Percentiles rank a stretch among this genome's conserved stretches.
These are phyloP conservation scores for Congeria kusceri DNA, from an alignment of 2,888 invertebrate species.

Conservation along the genomic window DNA sequence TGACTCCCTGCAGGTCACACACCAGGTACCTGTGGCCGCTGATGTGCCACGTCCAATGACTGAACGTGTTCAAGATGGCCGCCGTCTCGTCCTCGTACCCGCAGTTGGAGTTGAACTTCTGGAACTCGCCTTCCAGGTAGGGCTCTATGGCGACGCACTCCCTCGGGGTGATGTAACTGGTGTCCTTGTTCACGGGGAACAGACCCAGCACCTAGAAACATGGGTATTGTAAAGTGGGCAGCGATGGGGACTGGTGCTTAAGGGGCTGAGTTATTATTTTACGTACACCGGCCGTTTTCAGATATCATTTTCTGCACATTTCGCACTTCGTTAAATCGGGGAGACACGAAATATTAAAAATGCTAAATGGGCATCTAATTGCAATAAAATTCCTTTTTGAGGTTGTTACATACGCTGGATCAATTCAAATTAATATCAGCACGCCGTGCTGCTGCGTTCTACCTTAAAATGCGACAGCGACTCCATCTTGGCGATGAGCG, in stretches of 20 bases:
- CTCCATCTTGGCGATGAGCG: conserved; percentile 61
- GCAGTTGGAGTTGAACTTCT: conserved; percentile 61
- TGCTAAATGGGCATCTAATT: too few relatives aligned
- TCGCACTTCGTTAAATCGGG: too few relatives aligned
- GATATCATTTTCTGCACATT: too few relatives aligned
- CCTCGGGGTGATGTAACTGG: conserved; percentile 42
- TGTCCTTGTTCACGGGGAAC: conserved; percentile 51
- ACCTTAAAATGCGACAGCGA: conserved; percentile 56
- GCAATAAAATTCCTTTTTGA: too few relatives aligned
- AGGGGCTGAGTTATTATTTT: too few relatives aligned
- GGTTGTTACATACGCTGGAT: too few relatives aligned
- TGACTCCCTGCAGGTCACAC: conserved; percentile 62
- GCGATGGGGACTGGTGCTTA: too few relatives aligned
- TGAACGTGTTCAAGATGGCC: conserved; percentile 58
- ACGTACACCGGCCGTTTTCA: too few relatives aligned
- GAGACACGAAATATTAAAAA: too few relatives aligned
- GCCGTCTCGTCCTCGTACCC: conserved; percentile 57
- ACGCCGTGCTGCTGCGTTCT: too few relatives aligned
- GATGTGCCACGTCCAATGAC: conserved; percentile 64
- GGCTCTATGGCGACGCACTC: conserved; percentile 65
- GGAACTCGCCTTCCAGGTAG: conserved; percentile 54
- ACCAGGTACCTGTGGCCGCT: conserved; percentile 60
- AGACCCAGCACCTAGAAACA: conserved; percentile 40
- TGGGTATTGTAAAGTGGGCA: neutral
- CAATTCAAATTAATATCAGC: too few relatives aligned